phyloP scores from a whole-genome alignment of 2,113 vertebrate species.

The Brachypteracias leptosomus region DNA sequence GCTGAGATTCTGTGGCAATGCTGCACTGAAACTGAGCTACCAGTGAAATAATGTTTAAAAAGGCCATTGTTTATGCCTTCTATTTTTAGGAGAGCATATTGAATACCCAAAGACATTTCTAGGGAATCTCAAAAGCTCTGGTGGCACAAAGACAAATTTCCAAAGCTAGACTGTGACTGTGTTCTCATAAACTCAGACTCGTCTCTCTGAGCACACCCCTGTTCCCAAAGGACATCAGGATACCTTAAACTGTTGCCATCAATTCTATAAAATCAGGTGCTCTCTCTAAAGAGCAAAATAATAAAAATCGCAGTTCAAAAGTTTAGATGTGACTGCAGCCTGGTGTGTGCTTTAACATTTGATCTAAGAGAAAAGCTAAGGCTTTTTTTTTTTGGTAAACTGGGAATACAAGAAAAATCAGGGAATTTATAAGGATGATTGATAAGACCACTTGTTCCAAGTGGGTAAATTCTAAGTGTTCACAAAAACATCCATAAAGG shows the following conservation, averaged over 20 bases:
- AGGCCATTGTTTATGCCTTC: background rate
- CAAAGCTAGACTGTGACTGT: constrained; percentile 38
- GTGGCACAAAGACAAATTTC: constrained; percentile 61
- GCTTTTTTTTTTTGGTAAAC: background rate
- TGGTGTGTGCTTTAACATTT: constrained; percentile 64
- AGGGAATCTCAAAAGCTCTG: constrained; percentile 44
- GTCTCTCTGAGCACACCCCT: constrained; percentile 59
- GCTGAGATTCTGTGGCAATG: background rate
- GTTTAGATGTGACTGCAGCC: constrained; percentile 66
- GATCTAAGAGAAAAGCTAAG: constrained; percentile 40
- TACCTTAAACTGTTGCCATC: constrained; percentile 68
- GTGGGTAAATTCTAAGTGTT: constrained; percentile 41
- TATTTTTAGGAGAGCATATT: constrained; percentile 19
- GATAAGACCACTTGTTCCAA: constrained; percentile 18
- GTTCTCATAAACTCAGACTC: constrained; percentile 66
- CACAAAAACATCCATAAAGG: constrained; percentile 30
- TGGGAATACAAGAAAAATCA: constrained; percentile 30
- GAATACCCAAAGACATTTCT: constrained; percentile 52
- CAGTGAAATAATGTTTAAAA: constrained; percentile 37
- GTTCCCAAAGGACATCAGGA: constrained; percentile 49
- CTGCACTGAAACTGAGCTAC: background rate
- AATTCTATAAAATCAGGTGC: constrained; percentile 62
- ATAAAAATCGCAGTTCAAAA: constrained; percentile 70
- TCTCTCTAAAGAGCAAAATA: constrained; percentile 61
- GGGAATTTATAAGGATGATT: constrained; percentile 30